Evolutionary conservation across 1,140 invertebrate species (phyloP).

Genomic region (Drosophila pandora): DNA sequence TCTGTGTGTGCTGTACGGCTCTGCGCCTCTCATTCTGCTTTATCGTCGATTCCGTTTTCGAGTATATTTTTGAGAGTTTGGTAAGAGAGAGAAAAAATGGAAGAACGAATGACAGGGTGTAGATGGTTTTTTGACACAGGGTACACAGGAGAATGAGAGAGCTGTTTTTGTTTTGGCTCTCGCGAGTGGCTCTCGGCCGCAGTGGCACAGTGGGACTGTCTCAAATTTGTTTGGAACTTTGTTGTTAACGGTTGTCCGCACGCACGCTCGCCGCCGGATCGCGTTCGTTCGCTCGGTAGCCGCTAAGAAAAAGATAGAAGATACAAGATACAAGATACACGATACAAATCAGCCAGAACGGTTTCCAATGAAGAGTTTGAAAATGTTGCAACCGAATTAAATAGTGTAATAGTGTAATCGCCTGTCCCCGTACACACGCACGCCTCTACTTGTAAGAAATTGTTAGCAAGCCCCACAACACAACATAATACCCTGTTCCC

Average conservation of each 20-base stretch:
- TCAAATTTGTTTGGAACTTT: slow-evolving; percentile 71
- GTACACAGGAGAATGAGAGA: not conserved
- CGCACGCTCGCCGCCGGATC: slow-evolving; percentile 36
- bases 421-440: slow-evolving; percentile 19
- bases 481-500: slow-evolving; percentile 2
- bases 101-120: slow-evolving; percentile 27
- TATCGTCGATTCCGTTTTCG: slow-evolving; percentile 68
- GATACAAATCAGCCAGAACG: slow-evolving; percentile 36
- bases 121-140: slow-evolving; percentile 21
- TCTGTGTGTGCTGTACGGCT: slow-evolving; percentile 22
- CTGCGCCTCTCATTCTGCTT: slow-evolving; percentile 66
- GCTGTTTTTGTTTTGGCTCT: too few relatives aligned
- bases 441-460: slow-evolving; percentile 45
- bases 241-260: slow-evolving; percentile 74
- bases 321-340: slow-evolving; percentile 32
- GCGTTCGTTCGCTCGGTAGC: slow-evolving; percentile 62
- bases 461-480: slow-evolving; percentile 43
- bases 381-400: slow-evolving; percentile 43
- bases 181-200: not conserved
- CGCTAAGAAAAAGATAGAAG: slow-evolving; percentile 37
- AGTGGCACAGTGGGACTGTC: not conserved
- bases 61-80: slow-evolving; percentile 28
- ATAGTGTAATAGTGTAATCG: slow-evolving; percentile 17
- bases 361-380: slow-evolving; percentile 29
- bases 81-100: slow-evolving; percentile 53